Evolutionary conservation across 2,797 vertebrate species (phyloP).

Genomic region (Paramormyrops hopkinsi): DNA sequence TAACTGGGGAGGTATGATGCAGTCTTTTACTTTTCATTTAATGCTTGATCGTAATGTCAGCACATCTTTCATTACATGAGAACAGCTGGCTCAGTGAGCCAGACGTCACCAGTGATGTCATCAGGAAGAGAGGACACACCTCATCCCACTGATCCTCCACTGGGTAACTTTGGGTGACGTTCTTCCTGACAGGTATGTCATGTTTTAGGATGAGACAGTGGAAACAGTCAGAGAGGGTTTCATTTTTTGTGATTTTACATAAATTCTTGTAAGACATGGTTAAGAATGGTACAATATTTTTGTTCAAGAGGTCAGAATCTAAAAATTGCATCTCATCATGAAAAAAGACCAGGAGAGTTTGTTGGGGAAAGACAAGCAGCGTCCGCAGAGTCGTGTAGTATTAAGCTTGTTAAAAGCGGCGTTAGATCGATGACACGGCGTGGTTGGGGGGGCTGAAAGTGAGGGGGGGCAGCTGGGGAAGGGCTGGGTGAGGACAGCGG

Average conservation of each 20-base stretch:
- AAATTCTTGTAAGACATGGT: not conserved
- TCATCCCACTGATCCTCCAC: not conserved
- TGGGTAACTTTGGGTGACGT: not conserved
- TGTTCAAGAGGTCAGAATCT: not conserved
- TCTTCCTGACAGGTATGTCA: not conserved
- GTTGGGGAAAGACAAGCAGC: not conserved
- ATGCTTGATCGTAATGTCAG: not conserved
- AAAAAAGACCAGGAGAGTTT: not conserved
- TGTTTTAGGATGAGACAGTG: not conserved
- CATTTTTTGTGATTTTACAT: not conserved
- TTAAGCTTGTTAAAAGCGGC: not conserved
- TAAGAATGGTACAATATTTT: not conserved
- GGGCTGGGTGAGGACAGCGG: not conserved
- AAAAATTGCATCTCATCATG: not conserved
- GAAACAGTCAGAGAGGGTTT: not conserved
- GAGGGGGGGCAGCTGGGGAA: not conserved
- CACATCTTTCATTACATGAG: not conserved
- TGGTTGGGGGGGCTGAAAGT: not conserved
- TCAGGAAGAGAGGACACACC: not conserved
- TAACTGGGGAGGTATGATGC: not conserved
- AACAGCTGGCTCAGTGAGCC: not conserved
- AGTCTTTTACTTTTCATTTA: not conserved
- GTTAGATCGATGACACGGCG: not conserved
- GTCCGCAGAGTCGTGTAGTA: not conserved
- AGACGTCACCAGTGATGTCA: not conserved